Evolutionary conservation across 92 coral and sea anemone species (phyloP).

Genomic region (Meandrina meandrites): DNA sequence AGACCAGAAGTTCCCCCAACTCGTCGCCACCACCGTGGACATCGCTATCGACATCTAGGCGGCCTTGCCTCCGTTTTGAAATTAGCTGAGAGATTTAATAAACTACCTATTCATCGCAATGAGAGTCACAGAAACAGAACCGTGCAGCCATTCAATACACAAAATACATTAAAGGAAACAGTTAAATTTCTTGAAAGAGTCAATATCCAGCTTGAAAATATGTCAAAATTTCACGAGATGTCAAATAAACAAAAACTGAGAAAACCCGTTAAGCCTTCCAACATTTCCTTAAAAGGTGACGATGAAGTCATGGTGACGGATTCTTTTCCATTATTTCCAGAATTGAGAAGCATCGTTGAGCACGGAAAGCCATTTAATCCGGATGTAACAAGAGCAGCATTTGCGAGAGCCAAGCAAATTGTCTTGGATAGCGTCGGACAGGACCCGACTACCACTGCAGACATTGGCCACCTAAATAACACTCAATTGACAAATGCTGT

Average conservation of each 20-base stretch:
- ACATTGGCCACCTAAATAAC: slow-evolving; percentile 37
- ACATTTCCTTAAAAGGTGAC: not conserved
- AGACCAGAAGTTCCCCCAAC: slow-evolving; percentile 41
- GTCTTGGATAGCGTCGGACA: slow-evolving; percentile 46
- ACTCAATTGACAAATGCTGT: slow-evolving; percentile 41
- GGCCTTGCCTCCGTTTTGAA: slow-evolving; percentile 22
- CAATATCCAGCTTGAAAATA: slow-evolving; percentile 17
- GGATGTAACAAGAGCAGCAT: slow-evolving; percentile 43
- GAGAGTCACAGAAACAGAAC: slow-evolving; percentile 5
- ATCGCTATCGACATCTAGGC: not conserved
- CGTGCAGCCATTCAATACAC: not conserved
- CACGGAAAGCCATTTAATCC: slow-evolving; percentile 42
- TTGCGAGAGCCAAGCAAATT: slow-evolving; percentile 47
- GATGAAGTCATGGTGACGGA: slow-evolving; percentile 2
- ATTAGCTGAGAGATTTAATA: slow-evolving; percentile 18
- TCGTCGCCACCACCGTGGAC: slow-evolving; percentile 36
- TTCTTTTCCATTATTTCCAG: slow-evolving; percentile 41
- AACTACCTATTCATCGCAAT: not conserved
- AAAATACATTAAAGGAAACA: slow-evolving; percentile 17
- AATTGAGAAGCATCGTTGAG: slow-evolving; percentile 47
- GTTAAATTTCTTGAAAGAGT: slow-evolving; percentile 31
- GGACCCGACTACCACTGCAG: slow-evolving; percentile 4
- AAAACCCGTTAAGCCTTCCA: not conserved
- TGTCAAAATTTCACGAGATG: not conserved
- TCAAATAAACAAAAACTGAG: not conserved